Evolutionary conservation across 2,888 invertebrate species (phyloP), one percentile per base, ranked within the genome.

Genomic region (Heliconius sara): DNA sequence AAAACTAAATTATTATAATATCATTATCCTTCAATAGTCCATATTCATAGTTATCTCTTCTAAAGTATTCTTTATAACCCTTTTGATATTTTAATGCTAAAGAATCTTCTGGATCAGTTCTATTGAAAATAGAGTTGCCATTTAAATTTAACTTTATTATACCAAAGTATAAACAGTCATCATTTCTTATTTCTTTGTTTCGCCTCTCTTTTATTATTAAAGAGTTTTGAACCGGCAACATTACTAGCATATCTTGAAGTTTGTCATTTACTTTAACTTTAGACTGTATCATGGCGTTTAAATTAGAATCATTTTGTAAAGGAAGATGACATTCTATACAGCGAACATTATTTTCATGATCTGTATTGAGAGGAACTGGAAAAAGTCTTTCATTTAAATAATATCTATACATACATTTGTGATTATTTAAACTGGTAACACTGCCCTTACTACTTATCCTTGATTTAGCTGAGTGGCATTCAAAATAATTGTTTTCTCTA

Each of bases 401-500:
- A 82, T 95, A 96, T 75, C 96, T 93, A 82, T 96, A 96, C 0
- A 95, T 88, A 77, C 96, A 96, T 83, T 91, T 92, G 82, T 96
- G 96, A 19, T 93, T 86, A 3, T 85, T 87, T 13, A 91, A 81
- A 73, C 84, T 88, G 1, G 87, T 89, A 3, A 83, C 89, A 39
- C 88, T 91, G 0, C 85, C 86, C 75, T 85, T 89, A 7, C 79
- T 85, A 30, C 88, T 88, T 0, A 93, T 84, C 78, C 92, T 90
- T 16, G 91, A 91, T 86, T 88, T 91, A 2, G 94, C 93, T 0
- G 96, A 96, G 85, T 96, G 96, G n/a, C 96, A 96, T 83, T 96
- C 96, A 80, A 96, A 96, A 85, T 96, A 96, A 85, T 96, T 96
- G 12, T 95, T 90, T 3, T 93, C 89, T 22, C 96, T 91, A 83